Percentiles rank a stretch among this genome's conserved stretches.
phyloP scores from a whole-genome alignment of 1,140 invertebrate genomes.

The Nasonia longicornis region DNA sequence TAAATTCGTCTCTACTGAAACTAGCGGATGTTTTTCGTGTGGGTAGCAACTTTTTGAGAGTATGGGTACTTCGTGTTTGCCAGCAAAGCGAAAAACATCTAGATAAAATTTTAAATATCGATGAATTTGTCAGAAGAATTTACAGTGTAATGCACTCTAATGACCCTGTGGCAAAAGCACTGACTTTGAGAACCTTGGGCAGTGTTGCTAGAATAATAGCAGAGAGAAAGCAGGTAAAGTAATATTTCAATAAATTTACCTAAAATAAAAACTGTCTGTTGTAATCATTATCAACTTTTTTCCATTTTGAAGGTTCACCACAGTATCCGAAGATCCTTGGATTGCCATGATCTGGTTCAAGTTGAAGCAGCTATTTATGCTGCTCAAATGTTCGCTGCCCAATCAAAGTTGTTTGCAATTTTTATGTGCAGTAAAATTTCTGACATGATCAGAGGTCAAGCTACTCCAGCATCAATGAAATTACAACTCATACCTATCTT shows the following conservation, averaged over 20 bases:
- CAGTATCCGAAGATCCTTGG: conserved; percentile 89
- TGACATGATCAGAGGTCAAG: conserved; percentile 93
- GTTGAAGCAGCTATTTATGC: conserved; percentile 96
- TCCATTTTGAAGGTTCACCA: conserved; percentile 82
- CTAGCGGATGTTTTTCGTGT: conserved; percentile 93
- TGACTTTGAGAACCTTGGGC: conserved; percentile 90
- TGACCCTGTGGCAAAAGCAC: conserved; percentile 92
- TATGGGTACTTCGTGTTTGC: conserved; percentile 94
- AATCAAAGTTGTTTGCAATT: conserved; percentile 94
- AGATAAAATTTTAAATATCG: conserved; percentile 96
- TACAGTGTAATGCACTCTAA: conserved; percentile 97
- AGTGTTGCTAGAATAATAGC: conserved; percentile 93
- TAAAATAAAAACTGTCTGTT: conserved; percentile 7
- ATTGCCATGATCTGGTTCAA: conserved; percentile 95
- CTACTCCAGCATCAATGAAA: conserved; percentile 92
- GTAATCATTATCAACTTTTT: conserved; percentile 22
- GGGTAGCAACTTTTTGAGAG: conserved; percentile 91
- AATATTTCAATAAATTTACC: conserved; percentile 17
- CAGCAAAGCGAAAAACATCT: conserved; percentile 96
- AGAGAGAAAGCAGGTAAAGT: conserved; percentile 82
- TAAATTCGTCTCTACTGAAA: conserved; percentile 96
- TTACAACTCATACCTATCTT: conserved; percentile 90
- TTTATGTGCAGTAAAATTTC: conserved; percentile 96
- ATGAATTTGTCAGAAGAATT: conserved; percentile 94
- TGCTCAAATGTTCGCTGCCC: conserved; percentile 90